phyloP scores from a whole-genome alignment of 2,797 vertebrate genomes.

The Malacoraja senta region DNA sequence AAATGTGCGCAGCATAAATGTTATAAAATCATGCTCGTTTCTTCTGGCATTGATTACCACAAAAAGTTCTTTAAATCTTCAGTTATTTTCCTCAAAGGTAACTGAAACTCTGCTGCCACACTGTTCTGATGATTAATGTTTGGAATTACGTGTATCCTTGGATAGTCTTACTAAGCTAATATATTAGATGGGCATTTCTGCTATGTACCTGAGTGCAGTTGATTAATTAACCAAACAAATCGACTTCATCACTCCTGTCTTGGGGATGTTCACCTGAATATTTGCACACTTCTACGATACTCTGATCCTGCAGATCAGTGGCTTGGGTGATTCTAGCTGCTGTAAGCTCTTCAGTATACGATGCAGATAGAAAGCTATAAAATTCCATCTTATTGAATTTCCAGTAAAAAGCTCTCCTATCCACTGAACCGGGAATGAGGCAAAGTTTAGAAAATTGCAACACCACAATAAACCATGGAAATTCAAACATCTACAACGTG shows the following conservation, averaged over 20 bases:
- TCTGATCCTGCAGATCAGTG: not conserved
- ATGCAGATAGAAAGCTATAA: not conserved
- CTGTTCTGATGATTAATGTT: not conserved
- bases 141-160: not conserved
- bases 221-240: not conserved
- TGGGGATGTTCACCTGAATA: not conserved
- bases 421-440: not conserved
- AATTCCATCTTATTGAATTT: not conserved
- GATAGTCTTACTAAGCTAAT: not conserved
- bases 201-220: not conserved
- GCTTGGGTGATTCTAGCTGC: not conserved
- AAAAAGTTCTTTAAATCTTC: not conserved
- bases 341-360: not conserved
- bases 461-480: too few species aligned
- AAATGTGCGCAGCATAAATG: not conserved
- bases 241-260: not conserved
- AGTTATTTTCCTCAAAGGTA: not conserved
- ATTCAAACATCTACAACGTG: too few species aligned
- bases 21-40: not conserved
- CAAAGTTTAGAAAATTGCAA: not conserved
- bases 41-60: not conserved
- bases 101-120: not conserved
- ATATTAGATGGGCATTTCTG: not conserved
- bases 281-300: not conserved
- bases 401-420: not conserved